A percentile compares a stretch with the other conserved stretches of the same genome.
Conservation (phyloP, 2,888 invertebrate genomes). For the Aphidoletes aphidimyza region DNA sequence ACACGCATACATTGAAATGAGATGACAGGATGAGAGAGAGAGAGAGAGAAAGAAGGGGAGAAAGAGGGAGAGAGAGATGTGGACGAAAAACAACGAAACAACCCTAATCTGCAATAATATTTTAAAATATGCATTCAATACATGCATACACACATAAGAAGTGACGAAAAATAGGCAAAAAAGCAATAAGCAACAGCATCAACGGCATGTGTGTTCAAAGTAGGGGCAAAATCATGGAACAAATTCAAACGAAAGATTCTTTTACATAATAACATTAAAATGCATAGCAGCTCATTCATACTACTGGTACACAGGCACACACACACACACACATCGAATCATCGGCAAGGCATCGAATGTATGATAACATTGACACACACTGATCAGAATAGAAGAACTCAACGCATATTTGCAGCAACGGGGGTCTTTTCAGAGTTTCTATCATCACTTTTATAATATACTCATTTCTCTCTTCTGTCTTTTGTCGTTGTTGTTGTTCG, state of each 20-base stretch:
- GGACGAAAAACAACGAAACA: not conserved
- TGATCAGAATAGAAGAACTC: constrained; percentile 5
- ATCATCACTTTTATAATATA: constrained; percentile 5
- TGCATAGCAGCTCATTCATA: not conserved
- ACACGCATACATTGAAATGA: not conserved
- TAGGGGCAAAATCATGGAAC: not conserved
- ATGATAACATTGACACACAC: not conserved
- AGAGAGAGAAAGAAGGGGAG: no score
- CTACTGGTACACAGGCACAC: not conserved
- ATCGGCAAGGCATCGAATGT: not conserved
- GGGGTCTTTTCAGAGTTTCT: constrained; percentile 40
- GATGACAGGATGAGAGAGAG: not conserved
- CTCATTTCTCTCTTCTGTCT: not conserved
- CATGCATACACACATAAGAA: not conserved
- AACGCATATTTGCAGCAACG: constrained; percentile 1
- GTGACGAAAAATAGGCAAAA: not conserved
- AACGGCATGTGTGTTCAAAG: constrained; percentile 10
- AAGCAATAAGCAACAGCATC: not conserved
- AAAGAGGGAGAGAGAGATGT: not conserved
- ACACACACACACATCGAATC: not conserved
- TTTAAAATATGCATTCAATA: not conserved
- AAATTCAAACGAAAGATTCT: not conserved
- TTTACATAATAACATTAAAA: constrained; percentile 43
- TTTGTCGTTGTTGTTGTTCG: not conserved
- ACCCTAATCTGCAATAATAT: constrained; percentile 6